Evolutionary conservation across 2,113 vertebrate genomes (phyloP).

Genomic region (Calypte anna): DNA sequence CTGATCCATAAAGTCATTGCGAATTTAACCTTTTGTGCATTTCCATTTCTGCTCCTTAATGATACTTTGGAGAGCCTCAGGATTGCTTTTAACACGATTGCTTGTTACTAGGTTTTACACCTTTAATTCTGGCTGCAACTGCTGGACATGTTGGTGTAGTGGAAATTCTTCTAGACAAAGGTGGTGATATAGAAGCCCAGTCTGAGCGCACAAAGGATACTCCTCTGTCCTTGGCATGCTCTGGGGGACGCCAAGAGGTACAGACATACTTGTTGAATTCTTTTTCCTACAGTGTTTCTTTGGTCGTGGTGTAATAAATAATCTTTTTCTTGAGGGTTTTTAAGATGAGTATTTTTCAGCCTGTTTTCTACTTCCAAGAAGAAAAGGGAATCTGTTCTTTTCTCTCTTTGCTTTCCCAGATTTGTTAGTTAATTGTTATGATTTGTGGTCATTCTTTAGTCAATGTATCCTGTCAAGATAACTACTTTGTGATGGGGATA

Average conservation of each 20-base stretch:
- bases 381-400: background rate
- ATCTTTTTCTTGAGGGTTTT: background rate
- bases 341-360: background rate
- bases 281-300: background rate
- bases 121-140: conserved; percentile 96
- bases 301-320: background rate
- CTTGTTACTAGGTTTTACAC: conserved; percentile 87
- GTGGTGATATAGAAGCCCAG: conserved; percentile 97
- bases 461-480: background rate
- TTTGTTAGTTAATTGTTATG: background rate
- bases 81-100: background rate
- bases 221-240: conserved; percentile 95
- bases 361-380: background rate
- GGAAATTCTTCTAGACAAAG: conserved; percentile 97
- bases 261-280: background rate
- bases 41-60: background rate
- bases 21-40: background rate
- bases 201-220: conserved; percentile 99
- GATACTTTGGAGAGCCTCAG: background rate
- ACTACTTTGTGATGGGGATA: background rate
- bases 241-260: conserved; percentile 97
- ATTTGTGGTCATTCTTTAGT: background rate
- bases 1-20: background rate
- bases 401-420: background rate
- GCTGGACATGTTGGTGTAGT: conserved; percentile 97